Base-by-base conservation (phyloP, 2,797 vertebrate species). In the Leuciscus waleckii region DNA sequence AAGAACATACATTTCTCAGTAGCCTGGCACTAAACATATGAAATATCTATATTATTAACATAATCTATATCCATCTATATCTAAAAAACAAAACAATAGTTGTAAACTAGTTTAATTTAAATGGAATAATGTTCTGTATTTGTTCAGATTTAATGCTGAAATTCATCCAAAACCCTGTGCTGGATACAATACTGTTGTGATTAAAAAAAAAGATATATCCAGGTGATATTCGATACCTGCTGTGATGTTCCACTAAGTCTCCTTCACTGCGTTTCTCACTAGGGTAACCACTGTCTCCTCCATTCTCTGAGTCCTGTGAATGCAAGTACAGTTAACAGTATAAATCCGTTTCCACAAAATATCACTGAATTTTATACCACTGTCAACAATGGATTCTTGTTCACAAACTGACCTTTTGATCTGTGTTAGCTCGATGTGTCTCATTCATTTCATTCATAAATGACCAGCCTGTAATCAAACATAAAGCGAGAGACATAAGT, bases 281-380 rank as follows among this genome's bases (percentile, higher is more conserved):
- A 79, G 98, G 98, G 89, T 94, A 99, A 17, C 98, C 98, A 1
- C 98, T 99, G 92, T 99, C 98, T 14, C 97, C 97, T 35, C 97
- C 96, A 39, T 94, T 98, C 81, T 99, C 98, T 17, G 95, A 95
- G 61, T 97, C 97, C 98, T 99, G 71, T 7, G 7, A 69, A 82
- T 11, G 3, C 51, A 87, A 49, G 11, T 76, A 51, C 7, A 68
- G 1, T 49, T 21, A 7, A 84, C 17, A 61, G 46, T 70, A 37
- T 43, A n/a, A 43, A 6, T 37, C 23, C 17, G 11, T 26, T 54
- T 37, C 49, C 29, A 54, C 19, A 56, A 56, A 61, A 65, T 69
- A 23, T 71, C 3, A 46, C 32, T 41, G 13, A 73, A 54, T 37
- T 79, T 10, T 3, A 58, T 26, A 19, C 10, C 29, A 83, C 3